Base-by-base conservation (phyloP, 2,113 vertebrate species). In the Erpornis zantholeuca region DNA sequence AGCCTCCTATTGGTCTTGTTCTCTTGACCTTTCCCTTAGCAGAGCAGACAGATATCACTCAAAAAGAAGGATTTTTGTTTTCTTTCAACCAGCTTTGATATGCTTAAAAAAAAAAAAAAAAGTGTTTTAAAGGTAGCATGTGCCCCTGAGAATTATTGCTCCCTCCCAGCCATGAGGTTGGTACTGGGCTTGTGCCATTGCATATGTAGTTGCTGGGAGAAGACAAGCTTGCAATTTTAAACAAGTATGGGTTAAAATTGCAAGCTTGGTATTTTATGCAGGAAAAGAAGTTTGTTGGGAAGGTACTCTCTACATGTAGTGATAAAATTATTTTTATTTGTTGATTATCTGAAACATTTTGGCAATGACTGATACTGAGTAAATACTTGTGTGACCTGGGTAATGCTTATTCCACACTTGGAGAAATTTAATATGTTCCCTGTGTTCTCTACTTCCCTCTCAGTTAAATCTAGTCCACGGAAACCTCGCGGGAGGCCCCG, bases 401-500 rank as follows among this genome's bases (percentile, higher is more conserved):
- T 72, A 36, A 12, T 7, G 54, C 54, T 66, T 47, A n/a, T 59
- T 22, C 1, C 8, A 2, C 12, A 5, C 53, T 47, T 1, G 1
- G 63, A 80, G 90, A 84, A 78, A 49, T 93, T 78, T 96, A 97
- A 97, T 14, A 15, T 88, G 35, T 95, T 72, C 73, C 96, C 84
- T 97, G 64, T 85, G 12, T 96, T 97, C 90, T 98, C 89, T 97
- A 5, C 91, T 97, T 97, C 75, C 90, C 52, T 92, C 76, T 38
- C 96, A 98, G 98, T 97, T 94, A 98, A 98, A 88, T 96, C 97
- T 57, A 98, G 97, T 71, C 97, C 98, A 87, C 98, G 98, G 70
- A 98, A 98, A 81, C 98, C 98, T 96, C 98, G 98, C 3, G 98
- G 98, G 94, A 98, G 98, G 95, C 98, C 98, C 92, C 97, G 98